phyloP scores from a whole-genome alignment of 1,140 invertebrate genomes.

The Oppia nitens region DNA sequence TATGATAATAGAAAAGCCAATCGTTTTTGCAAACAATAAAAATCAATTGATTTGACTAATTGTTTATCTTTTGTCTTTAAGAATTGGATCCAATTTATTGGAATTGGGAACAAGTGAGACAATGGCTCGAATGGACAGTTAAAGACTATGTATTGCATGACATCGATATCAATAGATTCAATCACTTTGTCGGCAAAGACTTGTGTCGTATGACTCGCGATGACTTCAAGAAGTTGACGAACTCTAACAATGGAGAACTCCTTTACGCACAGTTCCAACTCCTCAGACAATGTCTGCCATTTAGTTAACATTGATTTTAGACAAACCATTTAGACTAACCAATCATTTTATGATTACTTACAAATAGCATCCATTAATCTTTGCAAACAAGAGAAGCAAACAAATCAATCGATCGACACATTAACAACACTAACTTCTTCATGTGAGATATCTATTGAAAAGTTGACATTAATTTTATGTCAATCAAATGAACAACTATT shows the following conservation, averaged over 20 bases:
- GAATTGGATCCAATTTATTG: constrained; percentile 44
- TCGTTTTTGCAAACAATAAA: background rate
- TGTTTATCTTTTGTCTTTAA: background rate
- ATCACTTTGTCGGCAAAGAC: constrained; percentile 36
- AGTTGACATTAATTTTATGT: too few relatives aligned
- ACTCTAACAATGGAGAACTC: constrained; percentile 24
- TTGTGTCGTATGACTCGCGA: constrained; percentile 34
- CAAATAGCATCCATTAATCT: background rate
- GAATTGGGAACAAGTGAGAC: constrained; percentile 38
- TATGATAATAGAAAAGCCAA: background rate
- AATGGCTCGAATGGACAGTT: constrained; percentile 46
- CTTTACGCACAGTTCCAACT: constrained; percentile 25
- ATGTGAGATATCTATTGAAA: background rate
- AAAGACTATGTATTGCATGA: constrained; percentile 39
- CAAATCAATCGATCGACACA: background rate
- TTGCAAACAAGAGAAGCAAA: background rate
- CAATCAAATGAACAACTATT: background rate
- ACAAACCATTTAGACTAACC: background rate
- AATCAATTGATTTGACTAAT: too few relatives aligned
- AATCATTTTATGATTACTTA: background rate
- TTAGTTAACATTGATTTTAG: too few relatives aligned
- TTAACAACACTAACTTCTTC: background rate
- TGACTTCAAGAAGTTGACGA: constrained; percentile 24
- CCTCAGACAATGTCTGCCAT: constrained; percentile 25
- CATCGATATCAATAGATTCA: constrained; percentile 36